Evolutionary conservation across 1,140 invertebrate genomes (phyloP).

Genomic region (Caenorhabditis latens): DNA sequence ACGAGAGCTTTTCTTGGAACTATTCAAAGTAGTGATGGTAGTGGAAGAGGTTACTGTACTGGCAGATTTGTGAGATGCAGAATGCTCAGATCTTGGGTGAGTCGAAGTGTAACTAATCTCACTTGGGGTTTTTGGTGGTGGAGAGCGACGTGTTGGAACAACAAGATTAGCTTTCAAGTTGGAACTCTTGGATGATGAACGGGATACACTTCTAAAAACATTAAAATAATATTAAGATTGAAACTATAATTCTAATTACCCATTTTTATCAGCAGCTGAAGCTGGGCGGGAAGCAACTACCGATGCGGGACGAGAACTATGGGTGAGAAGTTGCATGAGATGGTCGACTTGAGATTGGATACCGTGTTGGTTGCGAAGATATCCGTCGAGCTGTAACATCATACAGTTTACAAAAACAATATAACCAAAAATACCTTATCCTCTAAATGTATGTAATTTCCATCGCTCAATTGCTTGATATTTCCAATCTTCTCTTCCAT

Average conservation of each 20-base stretch:
- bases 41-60: conserved; percentile 9
- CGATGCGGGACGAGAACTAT: conserved; percentile 29
- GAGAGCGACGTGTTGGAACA: neutral
- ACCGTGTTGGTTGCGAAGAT: conserved; percentile 31
- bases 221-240: neutral
- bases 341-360: conserved; percentile 29
- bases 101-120: conserved; percentile 8
- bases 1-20: neutral
- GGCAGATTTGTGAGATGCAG: conserved; percentile 9
- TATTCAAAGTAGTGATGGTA: neutral
- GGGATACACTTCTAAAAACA: conserved; percentile 5
- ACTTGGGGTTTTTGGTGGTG: conserved; percentile 32
- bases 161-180: conserved; percentile 41
- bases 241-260: neutral
- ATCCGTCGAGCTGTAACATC: conserved; percentile 11
- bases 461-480: conserved; percentile 38
- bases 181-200: conserved; percentile 4
- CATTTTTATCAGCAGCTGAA: neutral
- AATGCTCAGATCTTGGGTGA: neutral
- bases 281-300: neutral
- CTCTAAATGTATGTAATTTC: conserved; percentile 39
- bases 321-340: conserved; percentile 40
- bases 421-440: neutral
- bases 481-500: conserved; percentile 40
- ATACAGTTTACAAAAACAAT: neutral